Conservation (phyloP, 2,113 vertebrate species). For the Ageneiosus marmoratus region DNA sequence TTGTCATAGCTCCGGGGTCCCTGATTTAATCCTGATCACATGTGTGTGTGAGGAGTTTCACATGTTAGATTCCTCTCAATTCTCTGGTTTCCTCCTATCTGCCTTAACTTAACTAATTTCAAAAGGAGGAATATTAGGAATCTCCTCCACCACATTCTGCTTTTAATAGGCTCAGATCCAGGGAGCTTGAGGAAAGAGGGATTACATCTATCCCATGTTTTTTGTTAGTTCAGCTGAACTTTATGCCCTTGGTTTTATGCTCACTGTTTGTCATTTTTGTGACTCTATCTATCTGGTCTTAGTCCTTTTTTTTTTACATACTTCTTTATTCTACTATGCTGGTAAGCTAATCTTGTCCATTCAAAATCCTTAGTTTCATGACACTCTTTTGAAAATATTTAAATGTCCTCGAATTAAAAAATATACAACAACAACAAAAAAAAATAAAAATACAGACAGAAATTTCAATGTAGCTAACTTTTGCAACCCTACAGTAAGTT, state of each 20-base stretch:
- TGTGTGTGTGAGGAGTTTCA: background rate
- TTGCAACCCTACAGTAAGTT: background rate
- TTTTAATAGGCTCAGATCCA: constrained; percentile 19
- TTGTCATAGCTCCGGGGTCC: background rate
- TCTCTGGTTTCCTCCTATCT: background rate
- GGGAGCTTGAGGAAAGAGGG: constrained; percentile 17
- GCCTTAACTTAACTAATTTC: background rate
- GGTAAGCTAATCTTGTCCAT: constrained; percentile 16
- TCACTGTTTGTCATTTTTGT: constrained; percentile 25
- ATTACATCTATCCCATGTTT: constrained; percentile 21
- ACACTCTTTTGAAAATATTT: background rate
- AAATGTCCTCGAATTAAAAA: background rate
- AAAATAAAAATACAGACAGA: background rate
- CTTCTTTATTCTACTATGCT: background rate
- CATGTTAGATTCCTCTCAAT: background rate
- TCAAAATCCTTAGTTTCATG: constrained; percentile 5
- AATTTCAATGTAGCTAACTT: background rate
- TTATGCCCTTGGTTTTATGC: constrained; percentile 19
- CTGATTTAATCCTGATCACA: background rate
- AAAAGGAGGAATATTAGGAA: background rate
- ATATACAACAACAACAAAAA: no score
- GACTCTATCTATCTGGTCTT: constrained; percentile 22
- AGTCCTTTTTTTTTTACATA: constrained; percentile 2
- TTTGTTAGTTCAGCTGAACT: constrained; percentile 34
- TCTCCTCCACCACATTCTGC: background rate